Percentiles rank a stretch among this genome's conserved stretches.
Conservation (phyloP, 1,140 invertebrate genomes). For the Pseudomyrmex gracilis region DNA sequence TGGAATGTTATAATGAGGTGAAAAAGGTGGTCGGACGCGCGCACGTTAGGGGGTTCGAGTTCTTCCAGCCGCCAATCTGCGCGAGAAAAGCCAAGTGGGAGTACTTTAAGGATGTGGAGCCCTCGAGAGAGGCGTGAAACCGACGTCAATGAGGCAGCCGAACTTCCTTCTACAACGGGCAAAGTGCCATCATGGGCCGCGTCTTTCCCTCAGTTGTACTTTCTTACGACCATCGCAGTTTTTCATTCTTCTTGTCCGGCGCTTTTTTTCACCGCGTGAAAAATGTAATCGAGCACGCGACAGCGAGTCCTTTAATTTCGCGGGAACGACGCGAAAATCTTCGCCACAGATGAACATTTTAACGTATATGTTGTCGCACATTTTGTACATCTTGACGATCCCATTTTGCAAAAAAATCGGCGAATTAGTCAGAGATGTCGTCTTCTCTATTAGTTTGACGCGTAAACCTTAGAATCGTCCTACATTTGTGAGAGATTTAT, state of each 20-base stretch:
- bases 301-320: constrained; percentile 45
- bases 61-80: constrained; percentile 56
- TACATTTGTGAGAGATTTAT: too few species aligned
- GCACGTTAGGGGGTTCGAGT: constrained; percentile 35
- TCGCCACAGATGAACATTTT: background rate
- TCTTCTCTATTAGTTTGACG: background rate
- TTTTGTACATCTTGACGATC: constrained; percentile 42
- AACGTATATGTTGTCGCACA: constrained; percentile 26
- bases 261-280: constrained; percentile 9
- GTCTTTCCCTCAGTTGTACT: constrained; percentile 13
- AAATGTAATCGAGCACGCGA: constrained; percentile 50
- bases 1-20: constrained; percentile 67
- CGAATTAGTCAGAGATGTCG: constrained; percentile 2
- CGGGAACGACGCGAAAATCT: constrained; percentile 45
- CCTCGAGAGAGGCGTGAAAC: constrained; percentile 39
- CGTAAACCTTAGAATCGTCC: background rate
- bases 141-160: constrained; percentile 62
- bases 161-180: constrained; percentile 53
- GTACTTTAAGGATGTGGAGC: constrained; percentile 56
- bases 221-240: constrained; percentile 21
- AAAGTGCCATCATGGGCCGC: constrained; percentile 21
- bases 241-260: constrained; percentile 30
- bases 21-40: constrained; percentile 10
- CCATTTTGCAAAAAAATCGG: constrained; percentile 43
- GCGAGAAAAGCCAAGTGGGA: constrained; percentile 48